Conservation (phyloP, 2,113 vertebrate species). For the Oriolus oriolus region DNA sequence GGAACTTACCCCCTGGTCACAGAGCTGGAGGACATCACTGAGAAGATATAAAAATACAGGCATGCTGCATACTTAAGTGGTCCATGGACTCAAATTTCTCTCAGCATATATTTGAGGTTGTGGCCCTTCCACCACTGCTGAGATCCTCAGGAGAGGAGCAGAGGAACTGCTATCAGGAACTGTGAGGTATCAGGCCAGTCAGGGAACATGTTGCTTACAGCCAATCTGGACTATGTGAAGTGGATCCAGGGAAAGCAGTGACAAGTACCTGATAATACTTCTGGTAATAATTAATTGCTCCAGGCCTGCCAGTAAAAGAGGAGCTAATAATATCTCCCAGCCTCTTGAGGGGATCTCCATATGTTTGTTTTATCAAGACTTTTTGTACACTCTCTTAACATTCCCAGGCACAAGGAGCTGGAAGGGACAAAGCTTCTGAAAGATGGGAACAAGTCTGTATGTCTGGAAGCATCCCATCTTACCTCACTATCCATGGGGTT, state of each 20-base stretch:
- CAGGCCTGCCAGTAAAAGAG: conserved; percentile 14
- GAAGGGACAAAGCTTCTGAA: neutral
- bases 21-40: neutral
- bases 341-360: neutral
- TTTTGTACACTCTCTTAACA: neutral
- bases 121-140: neutral
- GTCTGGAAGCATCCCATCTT: neutral
- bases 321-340: conserved; percentile 31
- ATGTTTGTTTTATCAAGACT: neutral
- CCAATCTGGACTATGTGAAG: neutral
- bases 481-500: neutral
- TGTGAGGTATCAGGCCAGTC: neutral
- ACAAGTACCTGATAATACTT: conserved; percentile 24
- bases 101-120: neutral
- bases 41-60: neutral
- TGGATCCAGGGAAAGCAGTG: neutral
- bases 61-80: neutral
- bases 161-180: neutral
- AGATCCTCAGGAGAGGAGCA: neutral
- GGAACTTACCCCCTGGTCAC: neutral
- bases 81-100: neutral
- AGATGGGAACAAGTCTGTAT: neutral
- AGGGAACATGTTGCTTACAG: neutral
- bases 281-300: conserved; percentile 23
- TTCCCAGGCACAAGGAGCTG: neutral